These are phyloP conservation scores for Psephotus haematonotus DNA, from an alignment of 2,113 vertebrate species.

Conservation along the genomic window DNA sequence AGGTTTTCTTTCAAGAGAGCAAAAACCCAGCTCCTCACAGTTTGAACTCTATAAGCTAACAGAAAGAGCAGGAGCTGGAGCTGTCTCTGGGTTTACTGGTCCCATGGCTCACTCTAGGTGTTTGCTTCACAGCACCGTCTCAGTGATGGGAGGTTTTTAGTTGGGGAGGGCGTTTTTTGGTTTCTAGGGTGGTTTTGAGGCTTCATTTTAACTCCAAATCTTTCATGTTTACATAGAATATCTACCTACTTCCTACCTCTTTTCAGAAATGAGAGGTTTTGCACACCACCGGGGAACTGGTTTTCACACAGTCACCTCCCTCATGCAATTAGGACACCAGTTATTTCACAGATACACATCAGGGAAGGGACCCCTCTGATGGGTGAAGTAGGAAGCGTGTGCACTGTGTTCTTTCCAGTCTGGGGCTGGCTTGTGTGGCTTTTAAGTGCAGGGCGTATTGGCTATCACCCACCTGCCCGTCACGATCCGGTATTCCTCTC, in stretches of 20 bases:
- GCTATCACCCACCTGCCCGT: constrained; percentile 72
- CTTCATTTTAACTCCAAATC: neutral
- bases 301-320: neutral
- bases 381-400: neutral
- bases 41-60: neutral
- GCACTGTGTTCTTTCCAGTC: neutral
- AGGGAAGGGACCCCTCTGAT: neutral
- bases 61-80: neutral
- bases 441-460: neutral
- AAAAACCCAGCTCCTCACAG: neutral
- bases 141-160: rapidly evolving
- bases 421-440: neutral
- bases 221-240: neutral
- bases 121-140: neutral
- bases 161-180: neutral
- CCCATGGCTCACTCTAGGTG: rapidly evolving
- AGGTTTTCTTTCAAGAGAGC: neutral
- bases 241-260: neutral
- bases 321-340: neutral
- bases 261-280: neutral
- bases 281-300: neutral
- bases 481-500: constrained; percentile 81
- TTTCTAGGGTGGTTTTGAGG: neutral
- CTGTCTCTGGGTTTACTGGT: neutral
- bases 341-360: neutral